Evolutionary conservation across 2,113 vertebrate species (phyloP).

Genomic region (Tyrannus savana): DNA sequence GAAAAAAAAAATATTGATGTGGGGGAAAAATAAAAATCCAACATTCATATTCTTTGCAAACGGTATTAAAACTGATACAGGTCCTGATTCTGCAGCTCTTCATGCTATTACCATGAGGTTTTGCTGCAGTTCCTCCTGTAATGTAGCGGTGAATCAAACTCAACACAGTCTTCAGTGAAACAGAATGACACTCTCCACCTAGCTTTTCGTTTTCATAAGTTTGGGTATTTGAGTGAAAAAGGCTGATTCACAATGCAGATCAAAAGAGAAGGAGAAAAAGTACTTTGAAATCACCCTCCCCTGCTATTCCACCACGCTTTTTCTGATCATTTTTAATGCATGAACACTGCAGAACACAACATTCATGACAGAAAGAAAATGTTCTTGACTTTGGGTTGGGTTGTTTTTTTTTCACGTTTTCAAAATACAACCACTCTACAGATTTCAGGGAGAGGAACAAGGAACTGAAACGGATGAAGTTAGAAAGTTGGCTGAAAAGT

Average conservation of each 20-base stretch:
- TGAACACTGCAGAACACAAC: neutral
- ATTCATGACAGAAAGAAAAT: neutral
- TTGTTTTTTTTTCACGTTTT: neutral
- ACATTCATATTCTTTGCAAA: neutral
- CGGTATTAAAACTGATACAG: neutral
- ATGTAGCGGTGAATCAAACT: neutral
- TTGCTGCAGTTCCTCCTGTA: neutral
- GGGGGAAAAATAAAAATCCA: neutral
- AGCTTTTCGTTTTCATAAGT: neutral
- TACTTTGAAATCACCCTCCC: neutral
- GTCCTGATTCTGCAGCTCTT: neutral
- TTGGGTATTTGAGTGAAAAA: neutral
- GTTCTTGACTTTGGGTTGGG: rapidly evolving
- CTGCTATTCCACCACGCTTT: neutral
- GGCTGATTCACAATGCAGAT: neutral
- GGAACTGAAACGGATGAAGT: neutral
- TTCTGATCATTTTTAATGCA: neutral
- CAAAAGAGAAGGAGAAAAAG: neutral
- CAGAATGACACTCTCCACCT: neutral
- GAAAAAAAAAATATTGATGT: neutral
- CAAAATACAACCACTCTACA: neutral
- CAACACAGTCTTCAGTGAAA: neutral
- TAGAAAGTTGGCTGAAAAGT: neutral
- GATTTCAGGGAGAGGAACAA: neutral
- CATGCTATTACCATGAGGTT: neutral